phyloP scores from a whole-genome alignment of 2,888 invertebrate species.

The Drosophila leonis region DNA sequence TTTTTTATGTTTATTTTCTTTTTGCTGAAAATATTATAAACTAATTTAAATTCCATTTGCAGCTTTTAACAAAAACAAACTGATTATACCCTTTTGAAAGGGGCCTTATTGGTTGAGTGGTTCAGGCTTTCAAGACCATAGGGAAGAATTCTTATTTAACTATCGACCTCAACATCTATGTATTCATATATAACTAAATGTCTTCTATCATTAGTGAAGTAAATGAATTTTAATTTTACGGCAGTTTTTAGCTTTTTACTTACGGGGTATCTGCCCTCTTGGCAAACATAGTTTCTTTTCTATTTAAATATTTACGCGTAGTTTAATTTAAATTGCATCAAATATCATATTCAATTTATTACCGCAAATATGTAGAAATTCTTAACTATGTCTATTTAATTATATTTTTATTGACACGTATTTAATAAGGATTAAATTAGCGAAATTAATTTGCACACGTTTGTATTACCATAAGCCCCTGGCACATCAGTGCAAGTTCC shows the following conservation, averaged over 20 bases:
- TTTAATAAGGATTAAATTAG: slow-evolving; percentile 7
- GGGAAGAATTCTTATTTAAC: too few species aligned
- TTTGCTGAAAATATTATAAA: background rate
- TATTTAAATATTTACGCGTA: background rate
- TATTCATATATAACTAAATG: too few species aligned
- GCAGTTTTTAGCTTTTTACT: background rate
- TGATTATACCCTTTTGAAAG: background rate
- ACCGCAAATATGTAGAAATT: background rate
- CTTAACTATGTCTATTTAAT: background rate
- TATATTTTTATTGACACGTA: background rate
- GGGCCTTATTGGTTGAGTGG: background rate
- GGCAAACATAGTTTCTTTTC: too few species aligned
- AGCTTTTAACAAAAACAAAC: background rate
- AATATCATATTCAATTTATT: background rate
- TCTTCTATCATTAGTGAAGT: too few species aligned
- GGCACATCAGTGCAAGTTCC: background rate
- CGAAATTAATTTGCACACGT: background rate
- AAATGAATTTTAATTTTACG: too few species aligned
- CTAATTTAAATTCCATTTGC: background rate
- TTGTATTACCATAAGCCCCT: background rate
- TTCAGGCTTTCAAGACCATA: background rate
- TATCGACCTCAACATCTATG: too few species aligned
- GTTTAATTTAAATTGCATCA: background rate
- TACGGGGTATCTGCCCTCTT: background rate
- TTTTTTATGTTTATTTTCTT: background rate